A percentile compares a stretch with the other conserved stretches of the same genome.
phyloP scores from a whole-genome alignment of 2,797 vertebrate genomes.

The Scolopax rusticola region DNA sequence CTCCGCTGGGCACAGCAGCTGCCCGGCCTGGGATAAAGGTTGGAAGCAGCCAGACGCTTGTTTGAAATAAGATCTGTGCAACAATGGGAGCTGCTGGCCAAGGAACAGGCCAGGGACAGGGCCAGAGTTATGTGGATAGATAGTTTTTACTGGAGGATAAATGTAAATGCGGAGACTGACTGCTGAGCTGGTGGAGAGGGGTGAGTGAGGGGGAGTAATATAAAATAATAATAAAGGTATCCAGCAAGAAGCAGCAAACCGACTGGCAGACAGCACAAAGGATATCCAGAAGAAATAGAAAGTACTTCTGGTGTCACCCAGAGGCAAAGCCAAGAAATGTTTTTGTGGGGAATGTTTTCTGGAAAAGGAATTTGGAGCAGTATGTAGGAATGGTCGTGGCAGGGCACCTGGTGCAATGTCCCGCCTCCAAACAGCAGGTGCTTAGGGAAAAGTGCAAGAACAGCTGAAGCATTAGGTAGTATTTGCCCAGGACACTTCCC shows the following conservation, averaged over 20 bases:
- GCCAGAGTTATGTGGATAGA: neutral
- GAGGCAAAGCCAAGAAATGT: neutral
- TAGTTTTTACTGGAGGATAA: neutral
- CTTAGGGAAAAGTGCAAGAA: neutral
- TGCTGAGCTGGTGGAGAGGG: neutral
- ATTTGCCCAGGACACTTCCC: neutral
- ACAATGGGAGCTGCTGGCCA: constrained; percentile 23
- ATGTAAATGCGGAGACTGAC: neutral
- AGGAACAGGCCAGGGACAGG: neutral
- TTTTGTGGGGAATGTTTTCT: neutral
- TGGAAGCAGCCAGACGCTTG: neutral
- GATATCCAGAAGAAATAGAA: neutral
- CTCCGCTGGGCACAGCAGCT: neutral
- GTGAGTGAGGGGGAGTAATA: neutral
- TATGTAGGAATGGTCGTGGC: neutral
- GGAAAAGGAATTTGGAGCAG: neutral
- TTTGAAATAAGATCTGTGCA: constrained; percentile 11
- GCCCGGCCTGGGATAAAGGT: neutral
- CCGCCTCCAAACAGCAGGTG: neutral
- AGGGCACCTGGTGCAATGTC: neutral
- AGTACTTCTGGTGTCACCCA: neutral
- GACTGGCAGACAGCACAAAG: neutral
- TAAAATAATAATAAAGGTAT: neutral
- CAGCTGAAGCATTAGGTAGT: neutral
- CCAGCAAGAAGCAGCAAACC: neutral